Percentiles rank a stretch among this genome's conserved stretches.
These are phyloP conservation scores for Caligus rogercresseyi DNA, from an alignment of 1,140 invertebrate genomes.

Conservation along the genomic window DNA sequence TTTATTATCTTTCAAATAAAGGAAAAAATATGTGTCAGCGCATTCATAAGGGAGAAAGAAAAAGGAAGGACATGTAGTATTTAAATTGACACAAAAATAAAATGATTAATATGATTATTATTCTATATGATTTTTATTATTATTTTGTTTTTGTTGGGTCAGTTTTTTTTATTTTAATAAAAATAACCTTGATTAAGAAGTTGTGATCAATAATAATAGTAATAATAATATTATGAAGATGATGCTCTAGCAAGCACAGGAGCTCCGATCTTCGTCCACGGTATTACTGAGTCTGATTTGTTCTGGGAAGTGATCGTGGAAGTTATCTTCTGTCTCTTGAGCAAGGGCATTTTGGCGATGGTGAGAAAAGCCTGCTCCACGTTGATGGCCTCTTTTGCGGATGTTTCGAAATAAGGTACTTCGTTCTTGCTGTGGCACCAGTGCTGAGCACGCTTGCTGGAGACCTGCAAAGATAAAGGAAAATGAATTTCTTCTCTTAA, in stretches of 20 bases:
- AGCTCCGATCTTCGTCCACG: background rate
- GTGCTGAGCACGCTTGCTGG: constrained; percentile 84
- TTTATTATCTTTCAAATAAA: too few relatives aligned
- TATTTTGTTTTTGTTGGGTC: too few relatives aligned
- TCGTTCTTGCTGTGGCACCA: constrained; percentile 98
- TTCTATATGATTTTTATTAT: too few relatives aligned
- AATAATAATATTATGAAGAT: background rate
- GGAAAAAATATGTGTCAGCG: too few relatives aligned
- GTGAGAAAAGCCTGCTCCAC: constrained; percentile 96
- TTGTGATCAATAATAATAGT: too few relatives aligned
- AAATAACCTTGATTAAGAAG: too few relatives aligned
- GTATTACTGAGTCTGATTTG: constrained; percentile 3
- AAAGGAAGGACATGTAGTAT: too few relatives aligned
- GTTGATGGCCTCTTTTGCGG: constrained; percentile 93
- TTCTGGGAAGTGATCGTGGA: constrained; percentile 13
- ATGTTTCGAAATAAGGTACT: constrained; percentile 97
- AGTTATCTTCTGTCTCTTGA: constrained; percentile 45
- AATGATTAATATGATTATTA: too few relatives aligned
- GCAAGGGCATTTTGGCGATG: constrained; percentile 92
- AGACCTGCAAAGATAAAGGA: constrained; percentile 41
- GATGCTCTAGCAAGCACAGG: constrained; percentile 4
- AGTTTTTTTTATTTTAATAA: too few relatives aligned
- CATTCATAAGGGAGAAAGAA: too few relatives aligned
- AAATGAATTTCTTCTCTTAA: too few relatives aligned
- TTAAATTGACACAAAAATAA: too few relatives aligned